These are phyloP conservation scores for Microctonus brassicae DNA, from an alignment of 2,888 invertebrate genomes.

Conservation along the genomic window DNA sequence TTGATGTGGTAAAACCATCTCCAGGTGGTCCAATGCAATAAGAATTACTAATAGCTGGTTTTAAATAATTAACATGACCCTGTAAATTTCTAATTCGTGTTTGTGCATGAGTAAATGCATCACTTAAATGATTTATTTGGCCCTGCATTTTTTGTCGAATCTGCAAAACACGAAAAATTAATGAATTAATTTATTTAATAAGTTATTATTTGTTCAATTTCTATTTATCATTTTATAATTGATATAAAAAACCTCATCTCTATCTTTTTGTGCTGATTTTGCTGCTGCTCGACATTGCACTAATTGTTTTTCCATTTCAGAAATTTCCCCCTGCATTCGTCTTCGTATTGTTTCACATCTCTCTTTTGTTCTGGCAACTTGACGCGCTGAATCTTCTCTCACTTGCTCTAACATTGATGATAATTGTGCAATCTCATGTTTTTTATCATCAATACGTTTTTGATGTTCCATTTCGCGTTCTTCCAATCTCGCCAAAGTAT, in stretches of 20 bases:
- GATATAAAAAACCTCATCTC: conserved; percentile 73
- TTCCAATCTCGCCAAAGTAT: conserved; percentile 73
- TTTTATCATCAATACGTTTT: conserved; percentile 76
- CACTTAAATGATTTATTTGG: conserved; percentile 77
- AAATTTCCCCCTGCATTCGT: conserved; percentile 77
- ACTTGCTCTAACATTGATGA: conserved; percentile 76
- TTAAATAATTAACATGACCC: conserved; percentile 76
- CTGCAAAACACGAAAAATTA: too few species aligned
- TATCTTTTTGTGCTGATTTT: conserved; percentile 76
- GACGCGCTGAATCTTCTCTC: conserved; percentile 78
- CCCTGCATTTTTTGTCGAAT: conserved; percentile 79
- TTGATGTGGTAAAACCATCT: conserved; percentile 47
- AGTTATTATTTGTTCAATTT: not conserved
- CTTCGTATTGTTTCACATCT: conserved; percentile 76
- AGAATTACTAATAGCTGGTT: conserved; percentile 68
- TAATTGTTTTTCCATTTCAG: conserved; percentile 78
- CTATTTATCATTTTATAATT: not conserved
- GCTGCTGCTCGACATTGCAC: conserved; percentile 77
- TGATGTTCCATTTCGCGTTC: conserved; percentile 74
- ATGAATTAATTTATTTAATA: too few species aligned
- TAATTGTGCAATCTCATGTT: conserved; percentile 78
- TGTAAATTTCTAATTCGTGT: conserved; percentile 76
- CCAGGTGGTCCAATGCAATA: conserved; percentile 55
- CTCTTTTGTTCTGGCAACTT: conserved; percentile 77
- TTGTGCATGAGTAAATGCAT: conserved; percentile 79